phyloP scores from a whole-genome alignment of 2,888 invertebrate genomes.

The Gnatocerus cornutus region DNA sequence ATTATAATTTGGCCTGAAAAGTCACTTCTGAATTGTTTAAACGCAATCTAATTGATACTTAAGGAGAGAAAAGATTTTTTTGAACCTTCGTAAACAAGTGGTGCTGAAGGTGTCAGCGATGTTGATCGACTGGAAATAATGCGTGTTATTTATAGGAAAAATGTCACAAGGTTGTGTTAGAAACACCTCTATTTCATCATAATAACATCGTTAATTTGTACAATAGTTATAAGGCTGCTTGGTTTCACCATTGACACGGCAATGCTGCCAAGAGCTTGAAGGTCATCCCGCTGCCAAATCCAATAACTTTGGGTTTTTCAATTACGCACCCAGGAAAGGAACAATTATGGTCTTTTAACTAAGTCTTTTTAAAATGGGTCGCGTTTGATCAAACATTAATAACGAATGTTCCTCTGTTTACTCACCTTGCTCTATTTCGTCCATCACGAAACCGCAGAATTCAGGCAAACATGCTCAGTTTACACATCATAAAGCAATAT shows the following conservation, averaged over 20 bases:
- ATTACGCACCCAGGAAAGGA: no score
- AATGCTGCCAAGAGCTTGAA: slow-evolving; percentile 5
- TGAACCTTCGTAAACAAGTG: no score
- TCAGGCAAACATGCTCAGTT: slow-evolving; percentile 11
- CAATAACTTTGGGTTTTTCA: no score
- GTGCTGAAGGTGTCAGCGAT: not conserved
- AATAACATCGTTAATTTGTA: slow-evolving; percentile 10
- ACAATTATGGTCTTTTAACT: no score
- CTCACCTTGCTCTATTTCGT: slow-evolving; percentile 4
- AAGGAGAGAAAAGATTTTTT: no score
- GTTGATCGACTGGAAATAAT: slow-evolving; percentile 10
- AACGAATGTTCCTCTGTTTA: not conserved
- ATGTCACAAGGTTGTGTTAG: slow-evolving; percentile 8
- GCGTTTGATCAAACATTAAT: not conserved
- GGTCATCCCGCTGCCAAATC: not conserved
- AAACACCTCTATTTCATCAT: slow-evolving; percentile 16
- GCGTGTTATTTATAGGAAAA: slow-evolving; percentile 8
- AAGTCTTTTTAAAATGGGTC: no score
- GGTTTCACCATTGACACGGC: slow-evolving; percentile 2
- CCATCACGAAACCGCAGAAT: not conserved
- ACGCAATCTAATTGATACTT: not conserved
- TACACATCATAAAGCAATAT: slow-evolving; percentile 36
- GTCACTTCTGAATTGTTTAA: not conserved
- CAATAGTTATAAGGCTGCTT: slow-evolving; percentile 1
- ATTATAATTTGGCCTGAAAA: slow-evolving; percentile 1